Conservation (phyloP, 2,113 vertebrate species). For the Brachionichthys hirsutus region DNA sequence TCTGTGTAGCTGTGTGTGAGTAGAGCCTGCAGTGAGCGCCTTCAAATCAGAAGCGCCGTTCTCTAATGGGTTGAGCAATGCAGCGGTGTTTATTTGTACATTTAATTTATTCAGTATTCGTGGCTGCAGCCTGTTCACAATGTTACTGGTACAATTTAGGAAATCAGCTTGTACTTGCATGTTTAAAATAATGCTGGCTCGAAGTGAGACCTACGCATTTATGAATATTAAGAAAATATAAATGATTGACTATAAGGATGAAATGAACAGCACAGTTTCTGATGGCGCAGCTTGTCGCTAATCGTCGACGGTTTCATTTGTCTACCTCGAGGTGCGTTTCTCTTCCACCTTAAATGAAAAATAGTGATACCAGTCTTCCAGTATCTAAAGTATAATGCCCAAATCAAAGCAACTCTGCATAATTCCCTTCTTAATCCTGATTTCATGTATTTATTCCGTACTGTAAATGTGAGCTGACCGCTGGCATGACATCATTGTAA, state of each 20-base stretch:
- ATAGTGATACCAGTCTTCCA: constrained; percentile 8
- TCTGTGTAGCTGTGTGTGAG: constrained; percentile 43
- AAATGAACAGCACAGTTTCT: too few relatives aligned
- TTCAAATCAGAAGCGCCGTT: constrained; percentile 39
- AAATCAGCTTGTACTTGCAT: constrained; percentile 52
- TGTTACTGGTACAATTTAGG: constrained; percentile 33
- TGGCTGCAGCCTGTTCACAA: constrained; percentile 27
- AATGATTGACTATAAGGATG: too few relatives aligned
- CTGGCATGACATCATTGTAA: neutral
- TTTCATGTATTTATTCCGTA: constrained; percentile 2
- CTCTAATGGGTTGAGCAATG: constrained; percentile 23
- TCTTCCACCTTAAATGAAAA: constrained; percentile 4
- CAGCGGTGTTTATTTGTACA: constrained; percentile 66
- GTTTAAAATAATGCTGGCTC: constrained; percentile 26
- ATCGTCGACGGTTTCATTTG: constrained; percentile 14
- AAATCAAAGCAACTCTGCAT: neutral
- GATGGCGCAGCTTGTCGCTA: constrained; percentile 6
- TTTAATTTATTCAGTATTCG: constrained; percentile 68
- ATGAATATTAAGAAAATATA: constrained; percentile 5
- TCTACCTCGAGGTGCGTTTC: constrained; percentile 35
- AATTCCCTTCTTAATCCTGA: neutral
- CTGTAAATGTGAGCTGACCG: neutral
- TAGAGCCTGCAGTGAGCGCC: constrained; percentile 33
- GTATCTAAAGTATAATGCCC: neutral
- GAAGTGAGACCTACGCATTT: constrained; percentile 1